These are phyloP conservation scores for Ptilonorhynchus violaceus DNA, from an alignment of 2,113 vertebrate genomes.

Conservation along the genomic window DNA sequence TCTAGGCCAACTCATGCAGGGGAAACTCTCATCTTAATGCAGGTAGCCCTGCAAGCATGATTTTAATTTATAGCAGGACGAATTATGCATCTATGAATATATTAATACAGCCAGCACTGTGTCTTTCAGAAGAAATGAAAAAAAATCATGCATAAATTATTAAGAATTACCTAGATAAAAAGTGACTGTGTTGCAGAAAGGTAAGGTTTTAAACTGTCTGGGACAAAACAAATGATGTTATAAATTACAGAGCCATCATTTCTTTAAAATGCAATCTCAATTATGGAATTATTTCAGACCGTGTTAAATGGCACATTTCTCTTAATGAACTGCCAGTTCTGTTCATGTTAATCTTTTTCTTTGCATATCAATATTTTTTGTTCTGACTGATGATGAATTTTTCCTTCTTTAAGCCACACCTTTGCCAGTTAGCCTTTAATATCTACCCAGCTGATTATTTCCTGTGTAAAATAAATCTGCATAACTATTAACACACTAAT, in stretches of 20 bases:
- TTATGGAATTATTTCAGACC: neutral
- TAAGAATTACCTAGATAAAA: neutral
- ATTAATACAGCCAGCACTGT: neutral
- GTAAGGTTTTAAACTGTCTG: neutral
- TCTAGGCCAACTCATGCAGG: neutral
- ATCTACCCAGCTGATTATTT: neutral
- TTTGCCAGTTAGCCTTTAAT: neutral
- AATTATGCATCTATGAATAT: neutral
- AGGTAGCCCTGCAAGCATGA: neutral
- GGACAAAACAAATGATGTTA: neutral
- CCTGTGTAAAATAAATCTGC: neutral
- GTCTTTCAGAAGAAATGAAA: neutral
- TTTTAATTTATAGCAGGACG: neutral
- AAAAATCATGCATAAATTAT: neutral
- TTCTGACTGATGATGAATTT: neutral
- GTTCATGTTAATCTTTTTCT: neutral
- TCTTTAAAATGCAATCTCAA: neutral
- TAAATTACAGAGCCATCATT: neutral
- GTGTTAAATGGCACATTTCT: neutral
- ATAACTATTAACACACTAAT: neutral
- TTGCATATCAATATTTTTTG: conserved; percentile 3
- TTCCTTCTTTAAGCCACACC: neutral
- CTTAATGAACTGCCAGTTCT: neutral
- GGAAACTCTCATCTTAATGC: neutral
- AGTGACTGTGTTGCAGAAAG: neutral